Base-by-base conservation (phyloP, 2,888 invertebrate species). In the Leptinotarsa juncta region DNA sequence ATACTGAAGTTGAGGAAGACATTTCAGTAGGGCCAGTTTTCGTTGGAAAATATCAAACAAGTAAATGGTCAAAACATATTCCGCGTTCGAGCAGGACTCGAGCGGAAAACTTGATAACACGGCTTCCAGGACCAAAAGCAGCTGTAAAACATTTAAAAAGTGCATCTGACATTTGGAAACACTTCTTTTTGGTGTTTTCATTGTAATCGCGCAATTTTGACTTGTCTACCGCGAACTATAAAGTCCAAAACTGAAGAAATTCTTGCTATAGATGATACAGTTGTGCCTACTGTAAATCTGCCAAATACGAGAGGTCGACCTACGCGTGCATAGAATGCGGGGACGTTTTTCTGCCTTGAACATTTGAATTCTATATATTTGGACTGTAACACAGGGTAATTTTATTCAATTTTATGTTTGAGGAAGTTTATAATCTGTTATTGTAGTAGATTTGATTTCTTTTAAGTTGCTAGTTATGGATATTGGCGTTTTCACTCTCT, bases 241-340 rank as follows among this genome's bases (percentile, higher is more conserved):
- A 78, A 53, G 65, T 7, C 66, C 16, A 73, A 74, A 75, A 67
- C 72, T 20, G 65, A 74, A 72, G 76, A 78, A 77, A 75, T 78
- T 50, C 49, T 73, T 77, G 67, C 50, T 60, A 71, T 77, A 71
- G 76, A 78, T 16, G 70, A 70, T 60, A 23, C 60, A 42, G 71
- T 53, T 20, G 71, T 60, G 65, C 74, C 66, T 68, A 57, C 67
- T 66, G 60, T 15, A 26, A 76, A 74, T 76, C 72, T 57, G 55
- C 66, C 15, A 48, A 70, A 70, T 70, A 16, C 62, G 7, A 48
- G 75, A 77, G 77, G 74, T 57, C 60, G 67, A 57, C 74, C 73
- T 20, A 73, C 70, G 42, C 73, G 32, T 73, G 67, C 73, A 65
- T 55, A 65, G 49, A 48, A 73, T 73, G 73, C 57, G 32, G 66